Evolutionary conservation across 2,888 invertebrate genomes (phyloP), one percentile per base, ranked within the genome.

Genomic region (Cantharis rufa): DNA sequence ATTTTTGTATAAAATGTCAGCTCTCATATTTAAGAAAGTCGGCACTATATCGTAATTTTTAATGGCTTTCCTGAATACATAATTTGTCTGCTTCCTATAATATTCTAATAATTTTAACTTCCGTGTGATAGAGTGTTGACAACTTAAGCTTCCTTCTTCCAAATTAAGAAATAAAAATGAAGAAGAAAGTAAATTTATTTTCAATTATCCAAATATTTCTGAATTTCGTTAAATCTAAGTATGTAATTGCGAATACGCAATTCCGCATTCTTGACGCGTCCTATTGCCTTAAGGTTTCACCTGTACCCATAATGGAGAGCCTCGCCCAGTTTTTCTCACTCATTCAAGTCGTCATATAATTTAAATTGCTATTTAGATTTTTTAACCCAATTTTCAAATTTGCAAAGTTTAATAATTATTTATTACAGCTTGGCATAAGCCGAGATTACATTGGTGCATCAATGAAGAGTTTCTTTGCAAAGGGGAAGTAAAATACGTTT

Each of bases 231-330:
- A 61, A 70, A 70, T 24, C 64, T 73, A 64, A 21, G 64, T 73
- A 48, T 21, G 64, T 62, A 71, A 75, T 79, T 77, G 76, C 74
- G 78, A 76, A 79, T 79, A 77, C 78, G 64, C 68, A 71, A 78
- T 79, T 79, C 78, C 78, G 78, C 78, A 79, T 79, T 79, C 78
- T 77, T 70, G 18, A 64, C 69, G 71, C 75, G 79, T 70, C 79
- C 79, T 78, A 79, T 75, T 72, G 79, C 79, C 78, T 18, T 69
- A 72, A 77, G 80, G 77, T 70, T 78, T 80, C 79, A 79, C 78
- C 78, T 79, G 79, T 78, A 74, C 78, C 74, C 72, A 73, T 72
- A 78, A 75, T 70, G 70, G 70, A 7, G n/a, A 69, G 75, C 78
- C 78, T 70, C 78, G 75, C 78, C 78, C 78, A 73, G 48, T 70